A percentile compares a stretch with the other conserved stretches of the same genome.
Conservation (phyloP, 2,888 invertebrate genomes). For the Laothoe populi region DNA sequence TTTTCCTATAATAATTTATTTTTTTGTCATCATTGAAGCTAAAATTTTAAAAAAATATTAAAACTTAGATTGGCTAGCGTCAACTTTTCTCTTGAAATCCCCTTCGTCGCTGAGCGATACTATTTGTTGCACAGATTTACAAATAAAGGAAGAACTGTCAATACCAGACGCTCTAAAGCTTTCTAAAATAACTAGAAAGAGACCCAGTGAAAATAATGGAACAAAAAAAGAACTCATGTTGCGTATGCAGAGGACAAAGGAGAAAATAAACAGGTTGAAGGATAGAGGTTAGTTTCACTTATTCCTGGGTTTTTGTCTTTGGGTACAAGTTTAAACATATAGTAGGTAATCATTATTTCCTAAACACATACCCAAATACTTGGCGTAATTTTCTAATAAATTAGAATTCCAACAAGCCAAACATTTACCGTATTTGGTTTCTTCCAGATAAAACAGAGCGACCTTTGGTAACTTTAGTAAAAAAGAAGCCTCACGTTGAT, state of each 20-base stretch:
- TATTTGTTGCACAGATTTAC: neutral
- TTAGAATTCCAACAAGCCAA: too few relatives aligned
- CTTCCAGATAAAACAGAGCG: constrained; percentile 16
- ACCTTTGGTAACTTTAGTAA: constrained; percentile 28
- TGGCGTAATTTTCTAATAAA: too few relatives aligned
- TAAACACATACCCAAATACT: too few relatives aligned
- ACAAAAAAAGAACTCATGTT: constrained; percentile 39
- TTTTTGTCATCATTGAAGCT: too few relatives aligned
- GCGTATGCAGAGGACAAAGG: constrained; percentile 41
- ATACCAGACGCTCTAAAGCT: neutral
- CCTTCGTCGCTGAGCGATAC: too few relatives aligned
- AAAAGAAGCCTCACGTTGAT: constrained; percentile 31
- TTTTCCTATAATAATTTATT: too few relatives aligned
- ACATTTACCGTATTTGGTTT: neutral
- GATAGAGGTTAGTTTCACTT: constrained; percentile 37
- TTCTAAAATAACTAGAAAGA: neutral
- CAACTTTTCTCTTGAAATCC: neutral
- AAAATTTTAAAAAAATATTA: too few relatives aligned
- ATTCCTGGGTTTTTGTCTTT: neutral
- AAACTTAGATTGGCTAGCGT: neutral
- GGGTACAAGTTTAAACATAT: too few relatives aligned
- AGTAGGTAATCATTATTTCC: too few relatives aligned
- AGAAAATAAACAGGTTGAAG: constrained; percentile 45
- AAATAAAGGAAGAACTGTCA: neutral
- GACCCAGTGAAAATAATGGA: constrained; percentile 15